phyloP scores from a whole-genome alignment of 2,113 vertebrate genomes.

The Malurus alboscapulatus region DNA sequence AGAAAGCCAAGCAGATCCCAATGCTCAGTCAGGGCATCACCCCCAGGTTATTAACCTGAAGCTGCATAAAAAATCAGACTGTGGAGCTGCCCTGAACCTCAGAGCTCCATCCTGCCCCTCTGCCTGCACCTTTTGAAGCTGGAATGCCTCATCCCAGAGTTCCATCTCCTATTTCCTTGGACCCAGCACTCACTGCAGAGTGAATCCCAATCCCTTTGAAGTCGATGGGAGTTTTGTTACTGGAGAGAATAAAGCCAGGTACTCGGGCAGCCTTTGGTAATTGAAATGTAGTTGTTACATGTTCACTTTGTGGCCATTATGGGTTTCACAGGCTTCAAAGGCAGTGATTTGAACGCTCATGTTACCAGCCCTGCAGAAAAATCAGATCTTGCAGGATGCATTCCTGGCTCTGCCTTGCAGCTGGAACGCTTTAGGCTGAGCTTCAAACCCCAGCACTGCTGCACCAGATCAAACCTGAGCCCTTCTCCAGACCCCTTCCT shows the following conservation, averaged over 20 bases:
- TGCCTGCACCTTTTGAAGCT: constrained; percentile 3
- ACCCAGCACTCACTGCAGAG: neutral
- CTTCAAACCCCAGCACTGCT: constrained; percentile 15
- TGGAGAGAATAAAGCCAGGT: constrained; percentile 36
- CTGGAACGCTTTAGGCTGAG: constrained; percentile 40
- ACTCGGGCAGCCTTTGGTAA: constrained; percentile 44
- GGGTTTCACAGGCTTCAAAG: constrained; percentile 60
- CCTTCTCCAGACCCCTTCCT: constrained; percentile 11
- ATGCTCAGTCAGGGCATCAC: neutral
- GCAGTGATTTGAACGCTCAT: constrained; percentile 33
- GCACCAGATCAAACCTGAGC: constrained; percentile 23
- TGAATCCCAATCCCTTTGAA: constrained; percentile 39
- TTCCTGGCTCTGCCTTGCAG: constrained; percentile 47
- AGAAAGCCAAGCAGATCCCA: neutral
- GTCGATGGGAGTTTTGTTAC: constrained; percentile 29
- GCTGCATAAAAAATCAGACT: neutral
- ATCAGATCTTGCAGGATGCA: neutral
- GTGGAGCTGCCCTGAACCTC: neutral
- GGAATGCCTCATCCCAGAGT: neutral
- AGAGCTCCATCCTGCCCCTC: neutral
- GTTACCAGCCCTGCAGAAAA: constrained; percentile 54
- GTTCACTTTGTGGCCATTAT: constrained; percentile 38
- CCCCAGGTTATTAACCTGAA: neutral
- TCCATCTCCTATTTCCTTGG: neutral
- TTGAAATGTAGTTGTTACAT: constrained; percentile 42